Evolutionary conservation across 2,797 vertebrate genomes (phyloP).

Genomic region (Artibeus jamaicensis): DNA sequence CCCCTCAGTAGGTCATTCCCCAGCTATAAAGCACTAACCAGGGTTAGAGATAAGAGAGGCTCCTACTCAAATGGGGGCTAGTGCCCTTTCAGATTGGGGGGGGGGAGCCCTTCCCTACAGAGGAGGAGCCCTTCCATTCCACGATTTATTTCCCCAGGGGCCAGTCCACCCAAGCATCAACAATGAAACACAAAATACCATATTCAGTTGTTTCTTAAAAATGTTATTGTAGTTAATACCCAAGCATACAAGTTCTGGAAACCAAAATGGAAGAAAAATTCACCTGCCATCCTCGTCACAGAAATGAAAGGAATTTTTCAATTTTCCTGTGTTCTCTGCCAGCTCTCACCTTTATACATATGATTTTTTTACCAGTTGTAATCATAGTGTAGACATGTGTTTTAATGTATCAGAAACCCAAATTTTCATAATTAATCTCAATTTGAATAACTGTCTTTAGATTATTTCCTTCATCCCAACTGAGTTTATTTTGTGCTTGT

Average conservation of each 20-base stretch:
- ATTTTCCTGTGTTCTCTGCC: not conserved
- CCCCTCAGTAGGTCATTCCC: not conserved
- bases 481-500: constrained; percentile 17
- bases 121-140: not conserved
- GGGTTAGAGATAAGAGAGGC: constrained; percentile 7
- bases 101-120: not conserved
- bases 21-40: not conserved
- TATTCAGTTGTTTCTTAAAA: not conserved
- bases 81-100: not conserved
- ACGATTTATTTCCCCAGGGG: not conserved
- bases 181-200: not conserved
- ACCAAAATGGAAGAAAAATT: not conserved
- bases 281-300: not conserved
- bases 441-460: not conserved
- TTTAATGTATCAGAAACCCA: constrained; percentile 1
- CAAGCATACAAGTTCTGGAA: not conserved
- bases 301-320: not conserved
- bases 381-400: not conserved
- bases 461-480: not conserved
- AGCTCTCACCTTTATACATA: not conserved
- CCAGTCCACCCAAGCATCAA: not conserved
- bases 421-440: not conserved
- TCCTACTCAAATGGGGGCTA: not conserved
- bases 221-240: not conserved
- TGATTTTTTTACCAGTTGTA: not conserved